These are phyloP conservation scores for Murina feae DNA, from an alignment of 2,113 vertebrate species.

Conservation along the genomic window DNA sequence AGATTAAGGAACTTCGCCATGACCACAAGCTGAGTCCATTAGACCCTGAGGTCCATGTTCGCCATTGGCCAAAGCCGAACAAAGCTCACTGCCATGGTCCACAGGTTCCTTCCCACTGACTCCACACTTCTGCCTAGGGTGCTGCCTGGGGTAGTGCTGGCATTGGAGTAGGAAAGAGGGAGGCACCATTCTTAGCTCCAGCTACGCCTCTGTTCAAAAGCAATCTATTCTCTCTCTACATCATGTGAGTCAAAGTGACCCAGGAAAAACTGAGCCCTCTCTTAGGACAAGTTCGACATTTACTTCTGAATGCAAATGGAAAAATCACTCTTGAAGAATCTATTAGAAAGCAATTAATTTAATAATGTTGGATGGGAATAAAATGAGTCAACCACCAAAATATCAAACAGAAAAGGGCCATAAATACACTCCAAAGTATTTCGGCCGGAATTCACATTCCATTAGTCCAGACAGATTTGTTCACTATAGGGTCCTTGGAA, in stretches of 20 bases:
- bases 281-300: conserved; percentile 50
- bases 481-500: conserved; percentile 23
- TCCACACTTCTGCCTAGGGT: neutral
- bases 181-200: neutral
- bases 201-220: neutral
- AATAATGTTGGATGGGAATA: conserved; percentile 35
- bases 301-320: conserved; percentile 51
- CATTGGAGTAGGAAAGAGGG: neutral
- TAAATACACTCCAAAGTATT: conserved; percentile 52
- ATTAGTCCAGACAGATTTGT: conserved; percentile 60
- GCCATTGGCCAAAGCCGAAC: neutral
- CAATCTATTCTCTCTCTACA: neutral
- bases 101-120: neutral
- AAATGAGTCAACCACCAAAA: conserved; percentile 66
- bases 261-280: conserved; percentile 47
- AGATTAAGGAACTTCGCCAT: neutral
- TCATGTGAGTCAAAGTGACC: conserved; percentile 33
- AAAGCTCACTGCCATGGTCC: neutral
- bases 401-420: conserved; percentile 51
- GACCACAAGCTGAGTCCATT: neutral
- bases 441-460: conserved; percentile 47
- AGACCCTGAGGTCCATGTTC: neutral
- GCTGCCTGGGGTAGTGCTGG: neutral
- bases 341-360: conserved; percentile 55
- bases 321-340: conserved; percentile 53